Conservation (phyloP, 2,888 invertebrate genomes). For the Acrobeloides nanus region DNA sequence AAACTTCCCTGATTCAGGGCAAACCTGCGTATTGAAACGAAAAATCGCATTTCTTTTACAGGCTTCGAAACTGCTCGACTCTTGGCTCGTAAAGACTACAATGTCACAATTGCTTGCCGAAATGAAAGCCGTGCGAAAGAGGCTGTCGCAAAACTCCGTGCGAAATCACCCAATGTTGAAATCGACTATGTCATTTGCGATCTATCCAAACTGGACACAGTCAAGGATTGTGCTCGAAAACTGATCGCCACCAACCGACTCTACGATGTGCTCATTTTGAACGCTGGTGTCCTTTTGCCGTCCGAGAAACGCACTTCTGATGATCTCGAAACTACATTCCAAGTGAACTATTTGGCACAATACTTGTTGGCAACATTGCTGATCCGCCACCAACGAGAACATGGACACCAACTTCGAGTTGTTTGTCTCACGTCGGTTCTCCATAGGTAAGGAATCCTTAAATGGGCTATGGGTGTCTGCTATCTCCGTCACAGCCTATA, state of each 20-base stretch:
- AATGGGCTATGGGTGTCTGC: too few species aligned
- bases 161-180: constrained; percentile 2
- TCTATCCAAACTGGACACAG: constrained; percentile 11
- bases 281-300: constrained; percentile 21
- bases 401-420: constrained; percentile 5
- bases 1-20: too few species aligned
- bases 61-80: constrained; percentile 15
- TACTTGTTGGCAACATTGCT: constrained; percentile 15
- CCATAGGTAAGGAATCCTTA: constrained; percentile 5
- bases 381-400: constrained; percentile 9
- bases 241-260: neutral
- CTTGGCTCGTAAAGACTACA: constrained; percentile 23
- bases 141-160: constrained; percentile 19
- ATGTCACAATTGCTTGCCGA: constrained; percentile 19
- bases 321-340: constrained; percentile 19
- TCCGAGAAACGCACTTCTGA: constrained; percentile 14
- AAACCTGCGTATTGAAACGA: too few species aligned
- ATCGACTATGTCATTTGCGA: constrained; percentile 12
- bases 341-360: constrained; percentile 23
- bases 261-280: constrained; percentile 20
- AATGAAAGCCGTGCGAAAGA: constrained; percentile 18
- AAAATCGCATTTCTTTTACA: neutral
- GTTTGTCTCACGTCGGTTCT: constrained; percentile 18
- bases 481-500: too few species aligned
- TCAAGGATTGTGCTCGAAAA: constrained; percentile 5